phyloP scores from a whole-genome alignment of 2,888 invertebrate species.

The Pristionchus exspectatus region DNA sequence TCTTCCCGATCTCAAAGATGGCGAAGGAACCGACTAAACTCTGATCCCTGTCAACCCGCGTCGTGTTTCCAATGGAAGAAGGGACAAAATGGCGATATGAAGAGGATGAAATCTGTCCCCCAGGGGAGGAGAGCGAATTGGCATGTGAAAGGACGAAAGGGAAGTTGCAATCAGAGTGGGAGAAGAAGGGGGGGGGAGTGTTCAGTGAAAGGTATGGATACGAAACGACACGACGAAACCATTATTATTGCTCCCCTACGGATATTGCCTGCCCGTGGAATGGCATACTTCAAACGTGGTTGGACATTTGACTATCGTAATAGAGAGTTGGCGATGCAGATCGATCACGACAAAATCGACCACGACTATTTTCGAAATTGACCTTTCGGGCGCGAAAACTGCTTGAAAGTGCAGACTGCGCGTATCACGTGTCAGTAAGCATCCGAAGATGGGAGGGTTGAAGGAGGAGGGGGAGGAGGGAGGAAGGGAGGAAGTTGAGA shows the following conservation, averaged over 20 bases:
- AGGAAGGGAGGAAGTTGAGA: not conserved
- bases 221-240: too few species aligned
- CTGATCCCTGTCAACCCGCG: not conserved
- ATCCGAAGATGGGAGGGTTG: not conserved
- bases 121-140: not conserved
- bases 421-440: not conserved
- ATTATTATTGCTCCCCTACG: too few species aligned
- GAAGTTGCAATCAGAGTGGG: not conserved
- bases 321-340: too few species aligned
- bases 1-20: too few species aligned
- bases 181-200: not conserved
- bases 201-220: not conserved
- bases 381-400: not conserved
- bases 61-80: not conserved
- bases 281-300: too few species aligned
- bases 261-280: too few species aligned
- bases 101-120: not conserved
- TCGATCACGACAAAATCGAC: not conserved
- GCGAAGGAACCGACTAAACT: too few species aligned
- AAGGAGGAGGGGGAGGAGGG: not conserved
- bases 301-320: too few species aligned
- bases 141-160: not conserved
- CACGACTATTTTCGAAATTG: not conserved
- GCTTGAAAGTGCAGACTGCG: not conserved
- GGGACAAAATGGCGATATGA: not conserved